A percentile compares a stretch with the other conserved stretches of the same genome.
phyloP scores from a whole-genome alignment of 2,797 vertebrate genomes.

The Thalassophryne amazonica region DNA sequence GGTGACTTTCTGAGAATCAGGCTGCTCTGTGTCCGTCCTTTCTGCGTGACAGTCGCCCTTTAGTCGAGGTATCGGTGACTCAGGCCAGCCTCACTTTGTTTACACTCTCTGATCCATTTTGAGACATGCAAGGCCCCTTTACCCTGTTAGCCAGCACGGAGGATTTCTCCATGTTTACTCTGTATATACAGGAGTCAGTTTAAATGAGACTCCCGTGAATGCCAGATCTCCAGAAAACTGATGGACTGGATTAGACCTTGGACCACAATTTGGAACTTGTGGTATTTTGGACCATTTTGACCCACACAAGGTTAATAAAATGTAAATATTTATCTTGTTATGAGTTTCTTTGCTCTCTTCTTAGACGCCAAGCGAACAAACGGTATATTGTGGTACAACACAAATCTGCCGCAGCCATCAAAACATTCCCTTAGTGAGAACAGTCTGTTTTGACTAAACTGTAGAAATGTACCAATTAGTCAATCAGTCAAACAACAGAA shows the following conservation, averaged over 20 bases:
- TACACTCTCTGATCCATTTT: slow-evolving; percentile 76
- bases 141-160: slow-evolving; percentile 68
- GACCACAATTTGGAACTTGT: slow-evolving; percentile 52
- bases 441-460: slow-evolving; percentile 9
- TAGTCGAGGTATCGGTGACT: slow-evolving; percentile 70
- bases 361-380: slow-evolving; percentile 46
- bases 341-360: slow-evolving; percentile 47
- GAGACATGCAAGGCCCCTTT: slow-evolving; percentile 72
- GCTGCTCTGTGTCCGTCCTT: slow-evolving; percentile 58
- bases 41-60: slow-evolving; percentile 76
- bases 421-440: slow-evolving; percentile 38
- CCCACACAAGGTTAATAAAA: slow-evolving; percentile 69
- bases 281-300: slow-evolving; percentile 64
- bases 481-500: too few species aligned
- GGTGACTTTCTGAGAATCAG: slow-evolving; percentile 49
- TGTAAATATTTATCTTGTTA: slow-evolving; percentile 74
- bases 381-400: slow-evolving; percentile 50
- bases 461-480: too few species aligned
- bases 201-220: slow-evolving; percentile 72
- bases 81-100: slow-evolving; percentile 77
- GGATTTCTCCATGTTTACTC: slow-evolving; percentile 80
- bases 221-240: slow-evolving; percentile 63
- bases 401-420: slow-evolving; percentile 53
- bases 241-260: slow-evolving; percentile 76
- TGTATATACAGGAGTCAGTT: slow-evolving; percentile 81